These are phyloP conservation scores for Hylaea fasciaria DNA, from an alignment of 2,888 invertebrate species.

Conservation along the genomic window DNA sequence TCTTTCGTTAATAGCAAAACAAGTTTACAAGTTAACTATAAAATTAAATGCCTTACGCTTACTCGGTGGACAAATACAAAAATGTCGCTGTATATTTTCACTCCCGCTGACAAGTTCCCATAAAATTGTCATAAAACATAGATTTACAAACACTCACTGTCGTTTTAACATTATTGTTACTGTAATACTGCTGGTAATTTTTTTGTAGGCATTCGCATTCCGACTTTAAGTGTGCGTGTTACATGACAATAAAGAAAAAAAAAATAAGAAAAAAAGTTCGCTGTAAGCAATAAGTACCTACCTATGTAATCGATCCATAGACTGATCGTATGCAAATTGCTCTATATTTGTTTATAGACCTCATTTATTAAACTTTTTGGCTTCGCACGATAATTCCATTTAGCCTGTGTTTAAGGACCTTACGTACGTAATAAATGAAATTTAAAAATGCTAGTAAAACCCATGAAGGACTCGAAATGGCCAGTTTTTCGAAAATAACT, in stretches of 20 bases:
- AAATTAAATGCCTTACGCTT: not conserved
- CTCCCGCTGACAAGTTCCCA: not conserved
- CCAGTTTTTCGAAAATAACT: not conserved
- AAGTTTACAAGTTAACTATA: no score
- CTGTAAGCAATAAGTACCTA: slow-evolving; percentile 33
- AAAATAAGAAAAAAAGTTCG: slow-evolving; percentile 31
- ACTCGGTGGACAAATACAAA: slow-evolving; percentile 4
- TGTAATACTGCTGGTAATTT: slow-evolving; percentile 31
- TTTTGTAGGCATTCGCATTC: slow-evolving; percentile 35
- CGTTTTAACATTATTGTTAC: slow-evolving; percentile 15
- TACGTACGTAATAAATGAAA: no score
- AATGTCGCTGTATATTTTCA: not conserved
- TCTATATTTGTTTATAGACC: slow-evolving; percentile 22
- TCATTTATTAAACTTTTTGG: not conserved
- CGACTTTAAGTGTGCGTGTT: slow-evolving; percentile 39
- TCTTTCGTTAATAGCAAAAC: no score
- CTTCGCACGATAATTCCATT: no score
- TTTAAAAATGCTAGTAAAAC: no score
- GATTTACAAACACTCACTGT: slow-evolving; percentile 18
- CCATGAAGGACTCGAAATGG: not conserved
- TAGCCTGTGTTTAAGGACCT: no score
- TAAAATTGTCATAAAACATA: slow-evolving; percentile 17
- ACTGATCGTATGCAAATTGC: slow-evolving; percentile 16
- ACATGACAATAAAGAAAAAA: slow-evolving; percentile 38
- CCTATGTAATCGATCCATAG: slow-evolving; percentile 40